Conservation (phyloP, 2,888 invertebrate genomes). For the Hipparchia sbordonii region DNA sequence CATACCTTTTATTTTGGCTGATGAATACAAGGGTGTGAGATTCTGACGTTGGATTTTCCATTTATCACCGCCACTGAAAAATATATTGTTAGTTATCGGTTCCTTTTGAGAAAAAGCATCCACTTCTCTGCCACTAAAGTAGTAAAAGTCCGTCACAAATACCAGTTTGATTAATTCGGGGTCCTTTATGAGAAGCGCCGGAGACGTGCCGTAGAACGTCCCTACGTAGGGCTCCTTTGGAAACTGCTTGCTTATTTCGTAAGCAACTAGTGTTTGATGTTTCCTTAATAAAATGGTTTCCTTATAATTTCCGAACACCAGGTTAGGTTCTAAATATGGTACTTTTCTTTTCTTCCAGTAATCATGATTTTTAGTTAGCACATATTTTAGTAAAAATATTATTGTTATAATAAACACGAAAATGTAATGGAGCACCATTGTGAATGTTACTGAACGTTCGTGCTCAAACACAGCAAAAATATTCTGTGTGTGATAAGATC, state of each 20-base stretch:
- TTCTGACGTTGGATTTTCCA: conserved; percentile 68
- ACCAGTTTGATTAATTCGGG: conserved; percentile 59
- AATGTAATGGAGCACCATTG: conserved; percentile 7
- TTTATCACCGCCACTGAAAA: conserved; percentile 56
- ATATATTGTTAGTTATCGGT: conserved; percentile 52
- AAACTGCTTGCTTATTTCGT: conserved; percentile 54
- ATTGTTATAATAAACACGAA: neutral
- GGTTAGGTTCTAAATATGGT: conserved; percentile 48
- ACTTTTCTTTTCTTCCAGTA: conserved; percentile 63
- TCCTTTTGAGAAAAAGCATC: conserved; percentile 54
- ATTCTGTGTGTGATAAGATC: neutral
- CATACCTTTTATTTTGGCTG: conserved; percentile 68
- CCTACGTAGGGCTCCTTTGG: conserved; percentile 61
- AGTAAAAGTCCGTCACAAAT: conserved; percentile 63
- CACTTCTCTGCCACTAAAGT: conserved; percentile 61
- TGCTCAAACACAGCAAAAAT: neutral
- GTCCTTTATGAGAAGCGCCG: conserved; percentile 59
- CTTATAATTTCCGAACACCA: conserved; percentile 61
- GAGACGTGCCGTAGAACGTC: conserved; percentile 61
- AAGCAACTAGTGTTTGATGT: conserved; percentile 45
- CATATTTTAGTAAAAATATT: conserved; percentile 8
- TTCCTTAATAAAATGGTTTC: conserved; percentile 53
- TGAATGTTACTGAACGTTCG: neutral
- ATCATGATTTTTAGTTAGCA: conserved; percentile 31
- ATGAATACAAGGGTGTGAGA: conserved; percentile 62